Conservation (phyloP, 2,113 vertebrate species). For the Dolichotis patagonum region DNA sequence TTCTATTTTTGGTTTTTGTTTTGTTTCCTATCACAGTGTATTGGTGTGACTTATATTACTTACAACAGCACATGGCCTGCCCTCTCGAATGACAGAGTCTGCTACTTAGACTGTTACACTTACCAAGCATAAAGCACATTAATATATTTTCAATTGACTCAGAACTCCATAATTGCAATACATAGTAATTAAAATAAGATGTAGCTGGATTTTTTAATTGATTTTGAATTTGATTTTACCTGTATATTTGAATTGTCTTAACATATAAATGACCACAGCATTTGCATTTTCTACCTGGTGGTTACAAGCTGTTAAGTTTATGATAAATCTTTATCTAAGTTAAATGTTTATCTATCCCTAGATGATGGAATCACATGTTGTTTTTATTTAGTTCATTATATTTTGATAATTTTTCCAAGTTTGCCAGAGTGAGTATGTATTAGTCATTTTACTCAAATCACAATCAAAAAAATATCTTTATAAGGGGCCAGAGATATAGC, state of each 20-base stretch:
- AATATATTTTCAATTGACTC: conserved; percentile 76
- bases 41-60: background rate
- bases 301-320: background rate
- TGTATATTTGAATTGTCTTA: conserved; percentile 20
- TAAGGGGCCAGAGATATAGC: background rate
- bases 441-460: background rate
- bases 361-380: background rate
- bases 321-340: background rate
- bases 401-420: conserved; percentile 4
- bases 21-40: conserved; percentile 36
- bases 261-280: background rate
- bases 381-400: conserved; percentile 4
- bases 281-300: background rate
- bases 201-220: background rate
- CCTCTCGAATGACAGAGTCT: background rate
- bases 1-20: background rate
- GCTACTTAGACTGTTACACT: conserved; percentile 11
- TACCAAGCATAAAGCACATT: conserved; percentile 56
- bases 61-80: background rate
- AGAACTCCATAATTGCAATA: conserved; percentile 45
- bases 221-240: background rate
- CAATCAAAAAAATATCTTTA: conserved; percentile 5
- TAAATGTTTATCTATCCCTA: background rate
- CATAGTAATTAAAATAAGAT: conserved; percentile 68
- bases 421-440: background rate